A percentile compares a stretch with the other conserved stretches of the same genome.
These are phyloP conservation scores for Rhynchotus rufescens DNA, from an alignment of 2,797 vertebrate genomes.

Conservation along the genomic window DNA sequence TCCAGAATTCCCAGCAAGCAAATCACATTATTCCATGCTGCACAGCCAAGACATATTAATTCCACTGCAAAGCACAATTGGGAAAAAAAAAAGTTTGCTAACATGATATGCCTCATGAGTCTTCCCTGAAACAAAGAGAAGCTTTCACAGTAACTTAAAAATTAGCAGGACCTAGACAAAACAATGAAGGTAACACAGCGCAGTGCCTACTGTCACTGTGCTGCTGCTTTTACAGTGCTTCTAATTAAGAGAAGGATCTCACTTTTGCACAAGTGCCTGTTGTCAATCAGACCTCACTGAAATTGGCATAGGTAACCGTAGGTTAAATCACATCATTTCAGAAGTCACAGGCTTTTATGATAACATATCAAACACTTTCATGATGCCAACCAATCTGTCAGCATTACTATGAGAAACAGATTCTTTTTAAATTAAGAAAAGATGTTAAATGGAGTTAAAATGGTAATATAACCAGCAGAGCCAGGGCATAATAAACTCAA, in stretches of 20 bases:
- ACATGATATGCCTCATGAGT: neutral
- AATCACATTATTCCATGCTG: neutral
- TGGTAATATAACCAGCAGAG: neutral
- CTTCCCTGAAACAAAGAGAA: neutral
- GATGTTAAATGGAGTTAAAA: conserved; percentile 31
- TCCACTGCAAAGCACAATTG: neutral
- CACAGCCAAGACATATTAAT: neutral
- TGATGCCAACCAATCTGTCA: conserved; percentile 73
- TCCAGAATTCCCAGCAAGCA: neutral
- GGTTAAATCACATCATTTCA: conserved; percentile 56
- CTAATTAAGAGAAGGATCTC: neutral
- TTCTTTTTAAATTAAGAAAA: conserved; percentile 45
- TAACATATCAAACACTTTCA: conserved; percentile 59
- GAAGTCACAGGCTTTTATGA: conserved; percentile 66
- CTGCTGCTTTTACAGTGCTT: neutral
- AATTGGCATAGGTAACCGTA: conserved; percentile 39
- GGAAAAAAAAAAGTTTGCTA: neutral
- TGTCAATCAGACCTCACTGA: conserved; percentile 48
- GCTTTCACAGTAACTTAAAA: neutral
- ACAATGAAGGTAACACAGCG: neutral
- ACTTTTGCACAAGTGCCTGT: conserved; percentile 10
- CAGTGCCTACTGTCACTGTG: neutral
- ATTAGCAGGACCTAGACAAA: neutral
- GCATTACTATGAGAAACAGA: conserved; percentile 64
- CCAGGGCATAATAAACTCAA: conserved; percentile 1